Base-by-base conservation (phyloP, 2,888 invertebrate genomes). In the Amblyjoppa fuscipennis region DNA sequence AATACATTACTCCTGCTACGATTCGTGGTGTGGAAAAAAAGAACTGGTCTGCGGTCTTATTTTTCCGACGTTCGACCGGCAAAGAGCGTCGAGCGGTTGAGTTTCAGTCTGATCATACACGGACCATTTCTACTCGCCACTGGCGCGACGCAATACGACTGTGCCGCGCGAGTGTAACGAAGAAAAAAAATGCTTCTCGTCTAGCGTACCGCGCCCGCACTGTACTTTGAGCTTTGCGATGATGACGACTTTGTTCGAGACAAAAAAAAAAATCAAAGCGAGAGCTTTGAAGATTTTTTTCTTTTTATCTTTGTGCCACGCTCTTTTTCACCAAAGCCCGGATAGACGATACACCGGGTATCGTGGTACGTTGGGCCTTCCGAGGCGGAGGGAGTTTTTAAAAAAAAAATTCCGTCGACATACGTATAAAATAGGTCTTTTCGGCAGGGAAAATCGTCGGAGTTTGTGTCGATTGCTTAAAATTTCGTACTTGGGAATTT, bases 221-320 rank as follows among this genome's bases (percentile, higher is more conserved):
- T 59, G 59, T 11, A 28, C 59, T 59, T 28, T 28, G 28, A 28
- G 59, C 4, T 28, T 9, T 3, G 3, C 25, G 11, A 28, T 28
- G 59, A 28, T 16, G 45, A 45, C 45, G 45, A 45, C 45, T 45
- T 45, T 45, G 45, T 11, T 16, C 16, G 45, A 9, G 25, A 28
- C 28, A 28, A 25, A 59, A 11, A n/a, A n/a, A n/a, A 59, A 59
- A 59, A 59, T 59, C 59, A 59, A 59, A 59, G 59, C 59, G 59
- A 11, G 25, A 59, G 25, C 59, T 59, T 59, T 25, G 28, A 59
- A 59, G 28, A 25, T 59, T 28, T 28, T 56, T 28, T 59, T 59
- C 13, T 28, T 28, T 28, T 59, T 59, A 9, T 59, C 13, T 25
- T 56, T 59, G n/a, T 25, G 1, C 4, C 4, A 9, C 28, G 59